Base-by-base conservation (phyloP, 64 coral and sea anemone species). In the Montipora cactus region DNA sequence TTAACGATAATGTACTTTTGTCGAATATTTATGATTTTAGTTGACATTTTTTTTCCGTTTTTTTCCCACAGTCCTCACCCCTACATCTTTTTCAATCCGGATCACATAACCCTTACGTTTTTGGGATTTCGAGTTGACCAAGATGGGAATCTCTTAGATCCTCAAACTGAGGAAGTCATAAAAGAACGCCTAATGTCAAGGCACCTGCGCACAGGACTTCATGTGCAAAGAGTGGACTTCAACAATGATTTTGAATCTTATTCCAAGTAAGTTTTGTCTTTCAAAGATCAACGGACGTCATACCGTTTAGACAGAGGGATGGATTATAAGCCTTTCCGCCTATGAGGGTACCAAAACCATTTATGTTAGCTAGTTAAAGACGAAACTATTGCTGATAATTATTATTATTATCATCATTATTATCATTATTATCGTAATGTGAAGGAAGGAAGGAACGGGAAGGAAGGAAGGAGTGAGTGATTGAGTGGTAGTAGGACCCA, bases 1-100 rank as follows among this genome's bases (percentile, higher is more conserved):
- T 37, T 37, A 37, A 37, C 37, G 37, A 37, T 37, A 37, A 37
- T 37, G 37, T 37, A 37, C 37, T 37, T 37, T 37, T 37, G 37
- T 37, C 37, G 37, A 37, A 37, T 37, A 37, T 37, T 37, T 37
- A 37, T 37, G 37, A 37, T 37, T 37, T 1, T 37, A 37, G 37
- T 37, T 37, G 37, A 57, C 3, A 6, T 57, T 57, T 57, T 11
- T 11, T 57, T 37, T 57, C 53, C 7, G 6, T 57, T 57, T 57
- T 11, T 57, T 8, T 57, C 11, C 53, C 53, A 57, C 53, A 57
- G 53, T 57, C 53, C 53, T 7, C 91, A 93, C 71, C 91, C 91
- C 7, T 93, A 96, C 81, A 86, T 96, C 52, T 96, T 96, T 75
- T 96, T 96, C 28, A 84, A 96, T 69, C 95, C 74, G 77, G 91